These are phyloP conservation scores for Aix galericulata DNA, from an alignment of 2,113 vertebrate genomes.

Conservation along the genomic window DNA sequence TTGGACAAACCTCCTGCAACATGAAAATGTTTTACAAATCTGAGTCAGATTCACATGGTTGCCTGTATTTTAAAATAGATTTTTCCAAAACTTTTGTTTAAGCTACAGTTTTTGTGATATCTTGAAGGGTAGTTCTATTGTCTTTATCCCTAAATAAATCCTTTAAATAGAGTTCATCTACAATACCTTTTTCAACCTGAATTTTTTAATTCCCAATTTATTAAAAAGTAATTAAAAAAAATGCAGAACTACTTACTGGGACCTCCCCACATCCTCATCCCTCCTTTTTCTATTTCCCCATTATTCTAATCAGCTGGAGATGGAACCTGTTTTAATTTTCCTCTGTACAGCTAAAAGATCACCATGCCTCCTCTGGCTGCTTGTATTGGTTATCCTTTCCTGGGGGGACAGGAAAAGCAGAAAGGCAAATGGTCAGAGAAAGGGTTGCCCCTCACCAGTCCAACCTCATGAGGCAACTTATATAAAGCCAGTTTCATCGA, in stretches of 20 bases:
- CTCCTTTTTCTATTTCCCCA: not conserved
- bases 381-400: not conserved
- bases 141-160: not conserved
- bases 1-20: not conserved
- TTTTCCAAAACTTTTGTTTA: not conserved
- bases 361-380: not conserved
- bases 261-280: not conserved
- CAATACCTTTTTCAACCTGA: not conserved
- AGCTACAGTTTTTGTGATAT: not conserved
- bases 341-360: not conserved
- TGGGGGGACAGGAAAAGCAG: not conserved
- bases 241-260: not conserved
- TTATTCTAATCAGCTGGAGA: not conserved
- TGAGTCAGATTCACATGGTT: not conserved
- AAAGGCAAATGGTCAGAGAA: not conserved
- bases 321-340: not conserved
- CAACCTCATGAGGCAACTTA: not conserved
- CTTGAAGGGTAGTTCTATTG: not conserved
- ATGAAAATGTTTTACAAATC: not conserved
- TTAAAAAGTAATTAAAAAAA: not conserved
- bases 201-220: not conserved
- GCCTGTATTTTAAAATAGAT: not conserved
- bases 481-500: not conserved
- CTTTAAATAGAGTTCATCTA: not conserved
- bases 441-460: not conserved